Evolutionary conservation across 2,888 invertebrate genomes (phyloP).

Genomic region (Liodrosophila aerea): DNA sequence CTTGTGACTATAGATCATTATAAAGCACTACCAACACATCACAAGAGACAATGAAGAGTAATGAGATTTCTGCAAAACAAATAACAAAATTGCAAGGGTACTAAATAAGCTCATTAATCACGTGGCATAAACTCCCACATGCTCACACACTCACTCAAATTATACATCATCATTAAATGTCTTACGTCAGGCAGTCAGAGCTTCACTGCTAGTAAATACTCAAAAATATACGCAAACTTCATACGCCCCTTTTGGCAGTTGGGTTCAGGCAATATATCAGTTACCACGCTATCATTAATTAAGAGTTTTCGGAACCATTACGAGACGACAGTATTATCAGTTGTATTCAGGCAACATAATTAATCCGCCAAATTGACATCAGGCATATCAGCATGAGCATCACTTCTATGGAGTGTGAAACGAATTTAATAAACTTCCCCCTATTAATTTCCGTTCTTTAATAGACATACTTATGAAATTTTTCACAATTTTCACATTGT

Average conservation of each 20-base stretch:
- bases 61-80: too few relatives aligned
- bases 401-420: conserved; percentile 30
- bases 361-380: conserved; percentile 63
- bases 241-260: too few relatives aligned
- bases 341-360: conserved; percentile 47
- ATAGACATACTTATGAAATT: conserved; percentile 36
- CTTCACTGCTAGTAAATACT: too few relatives aligned
- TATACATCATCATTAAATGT: too few relatives aligned
- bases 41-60: conserved; percentile 58
- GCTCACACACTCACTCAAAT: too few relatives aligned
- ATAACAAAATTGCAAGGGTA: too few relatives aligned
- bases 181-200: too few relatives aligned
- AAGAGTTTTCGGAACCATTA: conserved; percentile 12
- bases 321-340: conserved; percentile 28
- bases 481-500: conserved; percentile 55
- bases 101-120: not conserved
- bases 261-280: too few relatives aligned
- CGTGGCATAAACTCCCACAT: too few relatives aligned
- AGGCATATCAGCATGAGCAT: conserved; percentile 8
- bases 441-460: conserved; percentile 38
- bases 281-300: conserved; percentile 40
- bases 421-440: conserved; percentile 58
- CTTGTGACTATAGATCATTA: too few relatives aligned
- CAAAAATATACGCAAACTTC: too few relatives aligned
- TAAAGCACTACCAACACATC: conserved; percentile 40